A percentile compares a stretch with the other conserved stretches of the same genome.
These are phyloP conservation scores for Verasper variegatus DNA, from an alignment of 2,113 vertebrate species.

Conservation along the genomic window DNA sequence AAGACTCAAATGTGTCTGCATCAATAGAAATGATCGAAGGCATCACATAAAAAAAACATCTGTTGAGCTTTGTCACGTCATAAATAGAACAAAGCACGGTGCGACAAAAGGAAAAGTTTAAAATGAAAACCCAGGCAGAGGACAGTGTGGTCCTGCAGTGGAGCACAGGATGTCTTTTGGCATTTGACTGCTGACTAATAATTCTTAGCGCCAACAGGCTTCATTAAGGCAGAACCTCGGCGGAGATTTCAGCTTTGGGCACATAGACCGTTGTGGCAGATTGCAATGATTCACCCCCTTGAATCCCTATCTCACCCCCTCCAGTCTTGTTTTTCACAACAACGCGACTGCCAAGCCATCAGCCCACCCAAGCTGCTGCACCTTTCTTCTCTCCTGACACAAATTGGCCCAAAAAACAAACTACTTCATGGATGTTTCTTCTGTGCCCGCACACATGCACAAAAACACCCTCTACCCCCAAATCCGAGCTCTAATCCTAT, in stretches of 20 bases:
- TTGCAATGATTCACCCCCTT: conserved; percentile 77
- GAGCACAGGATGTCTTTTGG: conserved; percentile 65
- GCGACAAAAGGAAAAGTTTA: not conserved
- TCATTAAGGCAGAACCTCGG: conserved; percentile 71
- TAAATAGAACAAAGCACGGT: not conserved
- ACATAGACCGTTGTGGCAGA: conserved; percentile 70
- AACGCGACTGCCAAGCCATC: conserved; percentile 69
- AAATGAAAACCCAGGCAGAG: conserved; percentile 29
- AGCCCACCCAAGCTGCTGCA: conserved; percentile 65
- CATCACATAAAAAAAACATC: no score
- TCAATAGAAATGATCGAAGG: not conserved
- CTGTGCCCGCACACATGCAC: conserved; percentile 39
- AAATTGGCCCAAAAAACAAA: conserved; percentile 70
- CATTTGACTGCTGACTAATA: conserved; percentile 63
- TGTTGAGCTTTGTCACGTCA: no score
- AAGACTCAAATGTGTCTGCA: no score
- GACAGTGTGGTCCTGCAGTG: conserved; percentile 30
- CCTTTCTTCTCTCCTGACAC: conserved; percentile 67
- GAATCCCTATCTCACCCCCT: conserved; percentile 71
- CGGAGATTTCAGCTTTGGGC: conserved; percentile 71
- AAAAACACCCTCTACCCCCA: conserved; percentile 54
- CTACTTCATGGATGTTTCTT: conserved; percentile 65
- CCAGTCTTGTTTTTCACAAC: conserved; percentile 65
- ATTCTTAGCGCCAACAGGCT: conserved; percentile 67
- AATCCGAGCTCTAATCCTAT: conserved; percentile 72